Conservation (phyloP, 1,140 invertebrate species). For the Gryllus bimaculatus region DNA sequence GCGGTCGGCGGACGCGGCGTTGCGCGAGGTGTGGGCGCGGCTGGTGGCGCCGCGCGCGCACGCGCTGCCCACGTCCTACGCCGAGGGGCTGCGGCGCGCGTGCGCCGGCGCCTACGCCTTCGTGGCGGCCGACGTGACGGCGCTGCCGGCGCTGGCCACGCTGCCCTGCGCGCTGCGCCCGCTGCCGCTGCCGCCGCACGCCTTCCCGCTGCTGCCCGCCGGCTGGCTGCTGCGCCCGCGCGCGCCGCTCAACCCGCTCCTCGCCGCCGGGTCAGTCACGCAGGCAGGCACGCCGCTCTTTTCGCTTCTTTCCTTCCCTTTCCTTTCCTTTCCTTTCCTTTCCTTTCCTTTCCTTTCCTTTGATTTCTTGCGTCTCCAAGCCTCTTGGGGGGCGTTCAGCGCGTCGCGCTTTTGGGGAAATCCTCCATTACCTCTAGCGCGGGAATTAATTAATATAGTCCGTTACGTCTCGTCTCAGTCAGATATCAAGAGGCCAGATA, state of each 20-base stretch:
- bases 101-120: not conserved
- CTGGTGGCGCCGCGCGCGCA: not conserved
- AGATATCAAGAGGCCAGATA: too few relatives aligned
- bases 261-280: not conserved
- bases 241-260: not conserved
- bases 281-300: too few relatives aligned
- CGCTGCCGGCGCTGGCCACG: not conserved
- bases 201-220: not conserved
- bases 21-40: not conserved
- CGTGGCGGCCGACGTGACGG: not conserved
- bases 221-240: too few relatives aligned
- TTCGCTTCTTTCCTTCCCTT: too few relatives aligned
- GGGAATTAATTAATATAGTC: too few relatives aligned
- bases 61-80: not conserved
- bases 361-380: too few relatives aligned
- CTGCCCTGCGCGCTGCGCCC: not conserved
- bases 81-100: not conserved
- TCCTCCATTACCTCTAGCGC: too few relatives aligned
- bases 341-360: too few relatives aligned
- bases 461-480: too few relatives aligned
- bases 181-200: not conserved
- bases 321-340: too few relatives aligned
- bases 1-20: not conserved
- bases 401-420: too few relatives aligned
- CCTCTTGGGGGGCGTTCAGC: too few relatives aligned